These are phyloP conservation scores for Seira musarum DNA, from an alignment of 2,888 invertebrate species.

Conservation along the genomic window DNA sequence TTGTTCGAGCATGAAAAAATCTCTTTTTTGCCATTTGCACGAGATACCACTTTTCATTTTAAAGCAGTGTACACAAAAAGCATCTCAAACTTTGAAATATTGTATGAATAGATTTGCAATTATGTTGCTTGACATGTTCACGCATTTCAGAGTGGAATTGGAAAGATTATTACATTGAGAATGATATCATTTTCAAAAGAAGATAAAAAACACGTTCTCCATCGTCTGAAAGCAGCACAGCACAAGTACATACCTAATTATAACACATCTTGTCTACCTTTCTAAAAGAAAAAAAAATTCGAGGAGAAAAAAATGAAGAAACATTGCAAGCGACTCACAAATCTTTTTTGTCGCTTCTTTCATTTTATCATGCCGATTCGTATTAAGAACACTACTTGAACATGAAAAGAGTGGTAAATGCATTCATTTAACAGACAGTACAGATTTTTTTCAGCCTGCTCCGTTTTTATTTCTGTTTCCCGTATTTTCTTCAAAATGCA, in stretches of 20 bases:
- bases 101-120: no score
- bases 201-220: no score
- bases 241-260: slow-evolving; percentile 49
- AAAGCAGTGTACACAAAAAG: no score
- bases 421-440: slow-evolving; percentile 22
- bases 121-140: no score
- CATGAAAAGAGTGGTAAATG: slow-evolving; percentile 24
- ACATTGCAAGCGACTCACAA: slow-evolving; percentile 47
- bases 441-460: neutral
- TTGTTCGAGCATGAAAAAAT: no score
- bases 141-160: no score
- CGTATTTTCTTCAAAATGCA: neutral
- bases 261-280: slow-evolving; percentile 45
- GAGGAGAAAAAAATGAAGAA: slow-evolving; percentile 26
- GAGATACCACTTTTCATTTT: no score
- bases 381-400: slow-evolving; percentile 6
- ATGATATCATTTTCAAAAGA: slow-evolving; percentile 10
- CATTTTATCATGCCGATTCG: slow-evolving; percentile 49
- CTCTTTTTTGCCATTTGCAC: no score
- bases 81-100: no score
- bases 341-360: slow-evolving; percentile 55
- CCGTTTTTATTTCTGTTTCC: neutral
- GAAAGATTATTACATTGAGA: slow-evolving; percentile 20
- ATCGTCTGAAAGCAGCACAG: no score
- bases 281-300: neutral